These are phyloP conservation scores for Syngnathus floridae DNA, from an alignment of 2,113 vertebrate species.

Conservation along the genomic window DNA sequence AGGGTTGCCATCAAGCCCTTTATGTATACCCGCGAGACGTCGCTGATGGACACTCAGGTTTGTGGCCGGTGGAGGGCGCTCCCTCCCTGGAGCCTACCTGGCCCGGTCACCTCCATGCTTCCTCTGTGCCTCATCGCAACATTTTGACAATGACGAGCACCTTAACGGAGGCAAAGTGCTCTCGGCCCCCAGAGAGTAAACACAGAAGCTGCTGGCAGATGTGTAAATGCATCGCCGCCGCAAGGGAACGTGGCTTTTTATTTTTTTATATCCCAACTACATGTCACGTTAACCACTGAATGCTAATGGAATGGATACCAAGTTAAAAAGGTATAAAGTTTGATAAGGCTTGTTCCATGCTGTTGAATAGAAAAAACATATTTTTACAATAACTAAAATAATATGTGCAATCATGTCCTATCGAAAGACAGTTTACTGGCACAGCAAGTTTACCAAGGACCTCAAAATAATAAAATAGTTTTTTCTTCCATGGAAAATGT, in stretches of 20 bases:
- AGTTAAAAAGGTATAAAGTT: background rate
- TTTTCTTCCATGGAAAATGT: no score
- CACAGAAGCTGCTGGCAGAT: background rate
- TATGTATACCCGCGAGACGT: slow-evolving; percentile 69
- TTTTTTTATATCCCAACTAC: slow-evolving; percentile 5
- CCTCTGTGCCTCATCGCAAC: slow-evolving; percentile 31
- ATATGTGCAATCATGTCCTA: no score
- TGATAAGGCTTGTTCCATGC: background rate
- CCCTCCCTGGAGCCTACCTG: slow-evolving; percentile 27
- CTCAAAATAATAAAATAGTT: no score
- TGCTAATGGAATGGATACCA: background rate
- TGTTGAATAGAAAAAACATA: no score
- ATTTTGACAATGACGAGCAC: slow-evolving; percentile 56
- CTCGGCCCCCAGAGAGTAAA: slow-evolving; percentile 40
- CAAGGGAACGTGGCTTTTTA: background rate
- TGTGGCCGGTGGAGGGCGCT: slow-evolving; percentile 64
- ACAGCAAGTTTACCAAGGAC: no score
- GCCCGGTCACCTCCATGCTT: slow-evolving; percentile 58
- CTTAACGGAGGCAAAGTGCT: slow-evolving; percentile 46
- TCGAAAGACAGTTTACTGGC: no score
- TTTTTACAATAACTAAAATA: no score
- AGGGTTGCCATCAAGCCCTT: slow-evolving; percentile 71
- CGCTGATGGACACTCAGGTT: slow-evolving; percentile 72
- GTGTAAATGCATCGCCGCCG: background rate
- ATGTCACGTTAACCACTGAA: background rate